Base-by-base conservation (phyloP, 2,888 invertebrate species). In the Lucinisca nassula region DNA sequence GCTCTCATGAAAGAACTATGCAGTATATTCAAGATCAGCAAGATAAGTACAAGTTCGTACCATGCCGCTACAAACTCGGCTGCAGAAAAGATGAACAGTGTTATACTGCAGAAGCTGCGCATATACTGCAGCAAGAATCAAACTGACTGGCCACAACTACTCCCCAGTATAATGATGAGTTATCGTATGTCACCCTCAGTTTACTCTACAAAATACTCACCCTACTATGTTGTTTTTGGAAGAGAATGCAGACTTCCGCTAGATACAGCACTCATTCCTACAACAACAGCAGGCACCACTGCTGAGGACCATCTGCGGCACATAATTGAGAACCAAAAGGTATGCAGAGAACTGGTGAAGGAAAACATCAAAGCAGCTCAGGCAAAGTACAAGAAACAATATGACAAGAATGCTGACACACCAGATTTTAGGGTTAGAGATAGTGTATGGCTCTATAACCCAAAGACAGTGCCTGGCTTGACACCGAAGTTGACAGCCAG, bases 81-180 rank as follows among this genome's bases (percentile, higher is more conserved):
- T 1, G 80, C 30, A 40, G 87, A 87, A 55, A 55, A 75, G 10
- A 79, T 73, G 40, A 86, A 86, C 61, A 38, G 58, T 73, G 78
- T 75, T 21, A 72, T 86, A 35, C 61, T 70, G 27, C 79, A 79
- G 40, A 67, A 58, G 30, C 49, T 83, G 3, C 49, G 83, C 32
- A 74, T 79, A 0, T 78, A 77, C 70, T 70, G 80, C 24, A 76
- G 78, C 49, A 45, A 77, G 17, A 61, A 75, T 24, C 85, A 86
- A 73, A 70, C 58, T n/a, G 75, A 86, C 35, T 86, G 86, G 82
- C 27, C 79, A 49, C 35, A 82, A 2, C 40, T 74, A 0, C 32
- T 87, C 1, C 87, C 87, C 1, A 80, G 84, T 24, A 84, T 87
- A 0, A 84, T 87, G 84, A 27, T 84, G 45, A 80, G 79, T 35